Conservation (phyloP, 2,113 vertebrate genomes). For the Fulmarus glacialis region DNA sequence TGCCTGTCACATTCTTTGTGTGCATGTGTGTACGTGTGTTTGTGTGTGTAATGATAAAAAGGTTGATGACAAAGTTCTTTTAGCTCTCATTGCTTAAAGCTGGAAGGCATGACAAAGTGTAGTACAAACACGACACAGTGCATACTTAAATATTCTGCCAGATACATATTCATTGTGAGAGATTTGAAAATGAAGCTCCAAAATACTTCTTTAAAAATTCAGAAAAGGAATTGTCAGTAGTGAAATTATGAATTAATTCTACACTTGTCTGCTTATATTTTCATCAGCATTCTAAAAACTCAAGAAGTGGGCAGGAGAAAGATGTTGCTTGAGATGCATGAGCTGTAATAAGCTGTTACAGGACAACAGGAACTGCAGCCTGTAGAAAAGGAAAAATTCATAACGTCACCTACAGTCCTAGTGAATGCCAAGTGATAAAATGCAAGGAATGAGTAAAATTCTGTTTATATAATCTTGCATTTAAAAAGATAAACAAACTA, state of each 20-base stretch:
- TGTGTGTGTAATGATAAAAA: not conserved
- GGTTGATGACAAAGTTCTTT: not conserved
- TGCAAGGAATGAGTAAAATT: not conserved
- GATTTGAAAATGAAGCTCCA: not conserved
- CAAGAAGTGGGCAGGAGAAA: not conserved
- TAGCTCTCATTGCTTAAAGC: not conserved
- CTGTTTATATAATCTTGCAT: not conserved
- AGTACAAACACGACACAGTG: not conserved
- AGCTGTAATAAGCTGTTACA: not conserved
- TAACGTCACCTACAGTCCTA: not conserved
- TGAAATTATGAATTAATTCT: constrained; percentile 21
- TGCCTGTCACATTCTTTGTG: not conserved
- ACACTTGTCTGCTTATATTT: constrained; percentile 8
- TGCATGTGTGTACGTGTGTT: not conserved
- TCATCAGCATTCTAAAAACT: not conserved
- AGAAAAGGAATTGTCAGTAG: not conserved
- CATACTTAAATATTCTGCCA: not conserved
- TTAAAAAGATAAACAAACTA: not conserved
- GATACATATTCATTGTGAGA: not conserved
- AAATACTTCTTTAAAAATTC: not conserved
- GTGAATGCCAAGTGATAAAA: not conserved
- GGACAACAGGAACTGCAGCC: not conserved
- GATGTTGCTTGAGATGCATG: not conserved
- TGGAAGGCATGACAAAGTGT: not conserved
- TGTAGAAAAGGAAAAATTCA: not conserved